A percentile compares a stretch with the other conserved stretches of the same genome.
Evolutionary conservation across 1,140 invertebrate species (phyloP).

Genomic region (Procambarus virginalis): DNA sequence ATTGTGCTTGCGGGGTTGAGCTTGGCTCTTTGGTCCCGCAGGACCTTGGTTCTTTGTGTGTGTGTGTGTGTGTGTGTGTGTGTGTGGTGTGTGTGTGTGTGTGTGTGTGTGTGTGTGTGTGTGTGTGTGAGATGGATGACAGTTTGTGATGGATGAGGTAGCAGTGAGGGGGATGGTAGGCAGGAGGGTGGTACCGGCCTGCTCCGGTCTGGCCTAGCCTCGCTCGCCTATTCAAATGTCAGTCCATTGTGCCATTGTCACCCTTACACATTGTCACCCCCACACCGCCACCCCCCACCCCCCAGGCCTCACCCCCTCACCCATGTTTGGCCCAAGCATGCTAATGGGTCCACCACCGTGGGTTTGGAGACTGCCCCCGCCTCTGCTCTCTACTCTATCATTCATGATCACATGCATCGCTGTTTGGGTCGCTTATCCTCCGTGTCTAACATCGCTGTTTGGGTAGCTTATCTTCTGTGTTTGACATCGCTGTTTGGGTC

Average conservation of each 20-base stretch:
- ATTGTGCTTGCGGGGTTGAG: too few relatives aligned
- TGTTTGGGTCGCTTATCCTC: too few relatives aligned
- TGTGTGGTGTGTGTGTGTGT: too few relatives aligned
- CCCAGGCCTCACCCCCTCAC: not conserved
- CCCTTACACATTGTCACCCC: slow-evolving; percentile 25
- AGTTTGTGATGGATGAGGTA: not conserved
- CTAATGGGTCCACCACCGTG: not conserved
- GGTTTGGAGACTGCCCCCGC: not conserved
- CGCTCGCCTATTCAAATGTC: slow-evolving; percentile 9
- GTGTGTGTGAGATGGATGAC: too few relatives aligned
- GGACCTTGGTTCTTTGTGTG: too few relatives aligned
- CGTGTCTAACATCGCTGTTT: too few relatives aligned
- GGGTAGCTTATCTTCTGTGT: too few relatives aligned
- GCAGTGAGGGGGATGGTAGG: not conserved
- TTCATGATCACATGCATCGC: not conserved
- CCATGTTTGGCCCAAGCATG: slow-evolving; percentile 33
- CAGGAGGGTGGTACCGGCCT: not conserved
- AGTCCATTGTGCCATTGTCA: slow-evolving; percentile 11
- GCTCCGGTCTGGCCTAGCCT: not conserved
- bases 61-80: too few relatives aligned
- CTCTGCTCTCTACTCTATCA: not conserved
- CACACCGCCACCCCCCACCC: not conserved
- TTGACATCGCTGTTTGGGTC: too few relatives aligned
- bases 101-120: too few relatives aligned
- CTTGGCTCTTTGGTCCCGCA: too few relatives aligned